Conservation (phyloP, 2,113 vertebrate genomes). For the Picathartes gymnocephalus region DNA sequence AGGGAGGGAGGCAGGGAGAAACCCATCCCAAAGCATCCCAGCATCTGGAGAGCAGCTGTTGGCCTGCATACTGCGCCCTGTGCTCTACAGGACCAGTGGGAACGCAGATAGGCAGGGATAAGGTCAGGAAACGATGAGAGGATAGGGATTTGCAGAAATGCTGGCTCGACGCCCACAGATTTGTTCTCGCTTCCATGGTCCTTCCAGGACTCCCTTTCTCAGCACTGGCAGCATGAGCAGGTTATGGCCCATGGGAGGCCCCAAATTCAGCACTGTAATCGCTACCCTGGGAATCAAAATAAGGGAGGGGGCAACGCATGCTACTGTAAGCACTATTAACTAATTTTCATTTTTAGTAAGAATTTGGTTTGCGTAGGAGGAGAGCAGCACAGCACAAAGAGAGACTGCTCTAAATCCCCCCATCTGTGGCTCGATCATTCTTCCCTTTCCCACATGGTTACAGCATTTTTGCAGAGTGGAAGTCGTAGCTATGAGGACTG, state of each 20-base stretch:
- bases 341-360: slow-evolving; percentile 58
- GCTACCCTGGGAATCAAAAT: slow-evolving; percentile 19
- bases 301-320: background rate
- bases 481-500: slow-evolving; percentile 57
- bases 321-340: slow-evolving; percentile 33
- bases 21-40: background rate
- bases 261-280: background rate
- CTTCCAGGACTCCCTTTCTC: slow-evolving; percentile 33
- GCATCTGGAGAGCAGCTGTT: slow-evolving; percentile 59
- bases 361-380: slow-evolving; percentile 35
- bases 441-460: slow-evolving; percentile 55
- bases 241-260: slow-evolving; percentile 8
- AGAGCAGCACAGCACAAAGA: slow-evolving; percentile 42
- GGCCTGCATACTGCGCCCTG: background rate
- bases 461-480: slow-evolving; percentile 53
- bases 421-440: slow-evolving; percentile 41
- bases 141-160: slow-evolving; percentile 37
- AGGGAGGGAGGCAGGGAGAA: background rate
- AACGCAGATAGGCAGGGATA: slow-evolving; percentile 18
- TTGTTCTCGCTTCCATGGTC: slow-evolving; percentile 22
- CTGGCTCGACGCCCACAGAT: background rate
- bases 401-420: slow-evolving; percentile 14
- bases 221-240: background rate
- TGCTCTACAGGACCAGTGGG: background rate
- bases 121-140: slow-evolving; percentile 22